phyloP scores from a whole-genome alignment of 1,140 invertebrate genomes.

The Oncopeltus fasciatus region DNA sequence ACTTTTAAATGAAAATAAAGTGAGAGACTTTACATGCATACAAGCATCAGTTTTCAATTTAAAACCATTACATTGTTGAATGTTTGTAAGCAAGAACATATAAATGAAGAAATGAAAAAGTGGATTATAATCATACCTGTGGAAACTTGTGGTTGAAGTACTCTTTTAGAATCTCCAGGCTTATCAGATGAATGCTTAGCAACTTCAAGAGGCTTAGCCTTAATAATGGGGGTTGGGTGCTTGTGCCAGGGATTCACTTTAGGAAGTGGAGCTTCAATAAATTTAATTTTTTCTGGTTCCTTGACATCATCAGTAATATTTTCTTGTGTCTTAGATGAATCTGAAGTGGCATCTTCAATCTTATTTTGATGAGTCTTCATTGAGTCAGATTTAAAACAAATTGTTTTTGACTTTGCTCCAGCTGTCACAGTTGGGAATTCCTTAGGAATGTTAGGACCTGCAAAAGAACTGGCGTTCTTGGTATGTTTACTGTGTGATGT shows the following conservation, averaged over 20 bases:
- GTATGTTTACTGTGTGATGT: too few species aligned
- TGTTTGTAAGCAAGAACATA: too few species aligned
- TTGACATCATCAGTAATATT: neutral
- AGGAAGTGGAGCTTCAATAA: conserved; percentile 45
- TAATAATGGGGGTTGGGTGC: conserved; percentile 27
- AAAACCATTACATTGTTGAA: too few species aligned
- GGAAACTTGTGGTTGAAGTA: conserved; percentile 32
- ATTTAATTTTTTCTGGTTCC: conserved; percentile 33
- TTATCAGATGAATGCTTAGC: conserved; percentile 3
- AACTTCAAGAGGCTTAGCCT: conserved; percentile 17
- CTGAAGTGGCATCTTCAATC: neutral
- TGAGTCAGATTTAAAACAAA: neutral
- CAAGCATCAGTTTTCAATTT: too few species aligned
- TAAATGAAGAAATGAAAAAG: too few species aligned
- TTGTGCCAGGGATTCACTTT: conserved; percentile 46
- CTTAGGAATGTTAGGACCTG: neutral
- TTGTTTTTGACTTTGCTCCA: neutral
- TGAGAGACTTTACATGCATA: too few species aligned
- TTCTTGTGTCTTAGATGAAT: neutral
- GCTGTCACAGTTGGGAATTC: neutral
- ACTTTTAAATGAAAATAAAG: too few species aligned
- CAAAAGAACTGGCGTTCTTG: too few species aligned
- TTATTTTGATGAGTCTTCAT: neutral
- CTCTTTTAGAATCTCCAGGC: conserved; percentile 22
- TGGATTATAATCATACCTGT: too few species aligned